Percentiles rank a stretch among this genome's conserved stretches.
These are phyloP conservation scores for Thaumetopoea pityocampa DNA, from an alignment of 1,140 invertebrate species.

Conservation along the genomic window DNA sequence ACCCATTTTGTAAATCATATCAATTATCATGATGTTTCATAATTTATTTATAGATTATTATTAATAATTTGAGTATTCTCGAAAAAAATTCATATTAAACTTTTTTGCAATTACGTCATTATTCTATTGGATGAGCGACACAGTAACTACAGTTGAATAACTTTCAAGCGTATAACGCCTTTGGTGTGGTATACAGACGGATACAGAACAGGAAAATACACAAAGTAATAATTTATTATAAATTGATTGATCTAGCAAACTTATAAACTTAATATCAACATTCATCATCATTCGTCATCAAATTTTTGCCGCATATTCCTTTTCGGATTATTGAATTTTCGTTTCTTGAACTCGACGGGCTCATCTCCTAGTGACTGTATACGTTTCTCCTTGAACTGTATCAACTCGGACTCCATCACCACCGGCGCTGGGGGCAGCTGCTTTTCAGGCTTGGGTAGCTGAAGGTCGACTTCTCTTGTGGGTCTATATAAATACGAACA, in stretches of 20 bases:
- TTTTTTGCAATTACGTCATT: no score
- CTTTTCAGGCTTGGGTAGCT: conserved; percentile 49
- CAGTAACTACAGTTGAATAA: no score
- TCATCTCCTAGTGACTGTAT: conserved; percentile 58
- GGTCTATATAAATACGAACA: no score
- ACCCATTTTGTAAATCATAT: no score
- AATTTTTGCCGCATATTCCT: conserved; percentile 78
- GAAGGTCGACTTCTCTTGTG: conserved; percentile 43
- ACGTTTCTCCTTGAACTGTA: conserved; percentile 54
- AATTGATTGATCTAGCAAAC: no score
- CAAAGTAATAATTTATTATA: neutral
- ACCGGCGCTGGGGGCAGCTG: conserved; percentile 51
- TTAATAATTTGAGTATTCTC: no score
- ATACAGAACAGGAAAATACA: neutral
- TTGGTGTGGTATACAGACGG: no score
- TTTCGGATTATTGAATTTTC: conserved; percentile 77
- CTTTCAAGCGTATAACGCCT: no score
- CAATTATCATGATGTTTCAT: no score
- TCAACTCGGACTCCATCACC: conserved; percentile 40
- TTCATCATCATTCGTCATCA: conserved; percentile 73
- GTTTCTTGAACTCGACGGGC: conserved; percentile 79
- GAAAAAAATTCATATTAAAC: no score
- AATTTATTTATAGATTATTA: no score
- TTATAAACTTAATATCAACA: conserved; percentile 1
- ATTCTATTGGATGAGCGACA: no score